Evolutionary conservation across 2,113 vertebrate species (phyloP), one percentile per base, ranked within the genome.

Genomic region (Antigone vipio): DNA sequence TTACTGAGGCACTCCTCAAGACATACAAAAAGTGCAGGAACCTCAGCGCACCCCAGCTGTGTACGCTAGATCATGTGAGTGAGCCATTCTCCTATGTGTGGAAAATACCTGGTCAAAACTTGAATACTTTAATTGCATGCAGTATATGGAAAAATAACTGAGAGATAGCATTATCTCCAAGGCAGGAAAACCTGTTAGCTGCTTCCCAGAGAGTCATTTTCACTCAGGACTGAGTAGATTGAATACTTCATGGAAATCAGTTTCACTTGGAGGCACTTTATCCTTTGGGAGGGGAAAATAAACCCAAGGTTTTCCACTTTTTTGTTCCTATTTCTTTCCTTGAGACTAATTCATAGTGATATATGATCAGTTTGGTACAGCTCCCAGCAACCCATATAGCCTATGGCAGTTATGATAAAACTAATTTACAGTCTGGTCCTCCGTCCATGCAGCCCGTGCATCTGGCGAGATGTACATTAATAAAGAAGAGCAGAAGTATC

Each of bases 151-250:
- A 79, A 69, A 84, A 62, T 63, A 91, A 60, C 17, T 15, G 45
- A 58, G 45, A 89, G 38, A 15, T 67, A 52, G 9, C 29, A 6
- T 84, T 71, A 84, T 67, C 72, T 89, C 11, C 42, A 53, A 78
- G 66, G 69, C 52, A 95, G 76, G 24, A 73, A 86, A 83, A 86
- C 44, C n/a, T 89, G 40, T 74, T 74, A 89, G 69, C 67, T 73
- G 42, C 44, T 84, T 96, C 55, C 38, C 69, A 60, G 76, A 83
- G 35, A 82, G 38, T 66, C 2, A 52, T 92, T 92, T 92, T 66
- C 56, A 58, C 34, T 93, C 24, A 21, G 40, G 52, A 26, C 81
- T 40, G 58, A 64, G 42, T 73, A 50, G 42, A 88, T 59, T 13
- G 47, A 84, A 60, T 80, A n/a, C 30, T 77, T 78, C 9, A 34